Evolutionary conservation across 1,140 invertebrate species (phyloP), one percentile per base, ranked within the genome.

Genomic region (Oryzaephilus surinamensis): DNA sequence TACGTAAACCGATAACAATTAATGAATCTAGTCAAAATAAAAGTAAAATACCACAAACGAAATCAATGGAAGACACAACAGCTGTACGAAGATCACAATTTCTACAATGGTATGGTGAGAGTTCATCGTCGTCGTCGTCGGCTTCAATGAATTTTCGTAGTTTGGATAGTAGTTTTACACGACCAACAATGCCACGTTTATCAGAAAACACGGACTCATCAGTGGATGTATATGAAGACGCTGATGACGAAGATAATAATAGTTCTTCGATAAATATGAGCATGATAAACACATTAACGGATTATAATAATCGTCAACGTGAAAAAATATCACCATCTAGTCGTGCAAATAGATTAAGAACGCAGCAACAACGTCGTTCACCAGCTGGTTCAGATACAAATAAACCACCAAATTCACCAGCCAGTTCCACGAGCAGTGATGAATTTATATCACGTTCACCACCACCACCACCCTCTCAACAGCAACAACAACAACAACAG

Each of bases 201-300:
- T 63, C 66, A 0, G 72, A 75, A 50, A 72, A 72, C 30, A 71
- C 71, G 7, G 71, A 73, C 47, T 73, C 71, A 2, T 66, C 71
- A 3, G 54, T 71, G 0, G 71, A 70, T 32, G 65, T 67, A 10
- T 73, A 73, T 43, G 71, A 72, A 36, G 70, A 73, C 38, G 70
- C 67, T 0, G 70, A 71, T 42, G 64, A 65, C 30, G 72, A 73
- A 44, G 71, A 73, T 35, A 65, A 65, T 45, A 64, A 66, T 10
- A 63, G 64, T 42, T 66, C 64, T 13, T 65, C 64, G 0, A 49
- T 63, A 14, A 67, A 67, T 42, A 49, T 63, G 6, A 65, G 57
- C 29, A 42, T 57, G 7, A 5, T 38, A 21, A 19, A 16, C 16
- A 24, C 21, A 21, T 41, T 17, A 17, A 26, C 29, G 17, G 20